phyloP scores from a whole-genome alignment of 2,113 vertebrate genomes.

The Lycaon pictus region DNA sequence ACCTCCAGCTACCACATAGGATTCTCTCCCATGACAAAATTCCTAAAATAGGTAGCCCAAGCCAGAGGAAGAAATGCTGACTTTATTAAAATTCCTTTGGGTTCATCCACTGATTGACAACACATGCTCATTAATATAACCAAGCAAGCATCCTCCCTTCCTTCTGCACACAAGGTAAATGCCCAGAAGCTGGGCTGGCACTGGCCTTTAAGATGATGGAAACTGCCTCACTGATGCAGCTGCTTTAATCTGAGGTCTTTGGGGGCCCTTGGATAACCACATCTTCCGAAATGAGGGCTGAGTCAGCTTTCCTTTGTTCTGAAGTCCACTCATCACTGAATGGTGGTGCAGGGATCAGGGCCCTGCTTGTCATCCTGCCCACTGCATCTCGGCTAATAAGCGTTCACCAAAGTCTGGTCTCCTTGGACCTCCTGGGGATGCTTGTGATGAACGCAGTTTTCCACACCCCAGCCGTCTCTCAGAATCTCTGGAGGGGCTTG shows the following conservation, averaged over 20 bases:
- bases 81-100: conserved; percentile 45
- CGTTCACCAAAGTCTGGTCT: background rate
- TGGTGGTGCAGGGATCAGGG: background rate
- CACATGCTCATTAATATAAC: background rate
- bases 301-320: background rate
- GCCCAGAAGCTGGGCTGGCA: background rate
- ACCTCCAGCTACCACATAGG: background rate
- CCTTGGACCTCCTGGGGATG: background rate
- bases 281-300: background rate
- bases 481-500: background rate
- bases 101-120: background rate
- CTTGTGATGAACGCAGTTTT: background rate
- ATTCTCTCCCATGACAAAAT: background rate
- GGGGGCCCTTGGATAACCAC: background rate
- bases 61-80: conserved; percentile 1
- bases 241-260: background rate
- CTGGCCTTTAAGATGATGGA: background rate
- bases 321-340: background rate
- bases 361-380: background rate
- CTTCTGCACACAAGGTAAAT: background rate
- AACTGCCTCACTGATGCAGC: background rate
- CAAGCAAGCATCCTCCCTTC: background rate
- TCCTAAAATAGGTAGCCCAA: conserved; percentile 14
- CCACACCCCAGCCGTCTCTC: background rate
- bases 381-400: background rate